Evolutionary conservation across 2,113 vertebrate genomes (phyloP).

Genomic region (Erythrocercus mccallii): DNA sequence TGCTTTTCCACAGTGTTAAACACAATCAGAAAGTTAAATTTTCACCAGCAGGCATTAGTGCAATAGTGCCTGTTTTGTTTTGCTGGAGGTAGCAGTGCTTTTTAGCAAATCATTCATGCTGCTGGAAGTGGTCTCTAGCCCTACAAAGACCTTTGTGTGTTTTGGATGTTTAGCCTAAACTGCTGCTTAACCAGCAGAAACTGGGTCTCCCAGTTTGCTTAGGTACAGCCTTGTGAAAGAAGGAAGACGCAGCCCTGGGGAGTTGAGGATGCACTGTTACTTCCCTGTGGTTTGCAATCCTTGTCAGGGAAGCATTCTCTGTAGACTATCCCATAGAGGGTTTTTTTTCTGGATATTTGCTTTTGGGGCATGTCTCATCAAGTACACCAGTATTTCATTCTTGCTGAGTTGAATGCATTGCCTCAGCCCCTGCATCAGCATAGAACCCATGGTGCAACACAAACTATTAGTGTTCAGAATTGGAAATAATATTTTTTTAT

Average conservation of each 20-base stretch:
- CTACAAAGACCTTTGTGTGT: not conserved
- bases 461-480: not conserved
- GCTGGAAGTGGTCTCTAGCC: not conserved
- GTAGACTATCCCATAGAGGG: fast-evolving
- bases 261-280: fast-evolving
- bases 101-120: not conserved
- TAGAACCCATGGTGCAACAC: not conserved
- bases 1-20: not conserved
- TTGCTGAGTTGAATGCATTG: not conserved
- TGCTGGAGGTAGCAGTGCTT: not conserved
- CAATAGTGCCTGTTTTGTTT: not conserved
- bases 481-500: not conserved
- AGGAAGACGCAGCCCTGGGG: not conserved
- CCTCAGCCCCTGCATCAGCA: not conserved
- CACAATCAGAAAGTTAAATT: not conserved
- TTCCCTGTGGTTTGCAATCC: not conserved
- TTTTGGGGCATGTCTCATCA: not conserved
- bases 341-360: not conserved
- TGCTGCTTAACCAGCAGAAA: not conserved
- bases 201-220: not conserved
- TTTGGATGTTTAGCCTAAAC: not conserved
- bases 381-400: not conserved
- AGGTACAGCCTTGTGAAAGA: fast-evolving
- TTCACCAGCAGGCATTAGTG: not conserved
- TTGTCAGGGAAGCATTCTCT: not conserved